A percentile compares a stretch with the other conserved stretches of the same genome.
Conservation (phyloP, 2,888 invertebrate species). For the Drosophila eohydei region DNA sequence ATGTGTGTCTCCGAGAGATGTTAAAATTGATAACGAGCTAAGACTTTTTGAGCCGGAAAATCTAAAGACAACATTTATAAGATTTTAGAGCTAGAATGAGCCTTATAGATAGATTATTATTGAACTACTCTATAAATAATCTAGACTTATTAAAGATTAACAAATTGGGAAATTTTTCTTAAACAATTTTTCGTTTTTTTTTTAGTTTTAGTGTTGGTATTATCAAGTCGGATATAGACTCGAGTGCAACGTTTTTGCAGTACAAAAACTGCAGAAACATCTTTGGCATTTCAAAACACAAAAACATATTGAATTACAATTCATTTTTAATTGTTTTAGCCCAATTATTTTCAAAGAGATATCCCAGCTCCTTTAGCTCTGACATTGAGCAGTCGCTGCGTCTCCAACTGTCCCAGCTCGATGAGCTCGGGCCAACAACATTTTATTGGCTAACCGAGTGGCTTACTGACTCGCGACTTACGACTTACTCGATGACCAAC, state of each 20-base stretch:
- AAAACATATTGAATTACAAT: not conserved
- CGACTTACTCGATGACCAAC: constrained; percentile 28
- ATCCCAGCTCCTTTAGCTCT: not conserved
- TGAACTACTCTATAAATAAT: not conserved
- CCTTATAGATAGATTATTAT: too few relatives aligned
- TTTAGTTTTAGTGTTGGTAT: not conserved
- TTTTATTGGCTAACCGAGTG: constrained; percentile 16
- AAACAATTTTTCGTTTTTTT: not conserved
- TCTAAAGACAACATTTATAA: too few relatives aligned
- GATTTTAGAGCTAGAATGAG: too few relatives aligned
- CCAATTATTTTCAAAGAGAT: not conserved
- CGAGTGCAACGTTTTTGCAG: not conserved
- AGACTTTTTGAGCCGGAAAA: too few relatives aligned
- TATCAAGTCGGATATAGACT: not conserved
- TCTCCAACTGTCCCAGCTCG: constrained; percentile 20
- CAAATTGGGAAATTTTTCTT: not conserved
- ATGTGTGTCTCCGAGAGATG: not conserved
- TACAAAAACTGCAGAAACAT: not conserved
- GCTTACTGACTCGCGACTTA: constrained; percentile 21
- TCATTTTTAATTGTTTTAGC: not conserved
- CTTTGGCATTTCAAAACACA: not conserved
- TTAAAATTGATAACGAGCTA: too few relatives aligned
- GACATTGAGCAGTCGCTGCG: constrained; percentile 28
- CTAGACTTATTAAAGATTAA: not conserved
- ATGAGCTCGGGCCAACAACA: not conserved